Conservation (phyloP, 2,797 vertebrate species). For the Alosa sapidissima region DNA sequence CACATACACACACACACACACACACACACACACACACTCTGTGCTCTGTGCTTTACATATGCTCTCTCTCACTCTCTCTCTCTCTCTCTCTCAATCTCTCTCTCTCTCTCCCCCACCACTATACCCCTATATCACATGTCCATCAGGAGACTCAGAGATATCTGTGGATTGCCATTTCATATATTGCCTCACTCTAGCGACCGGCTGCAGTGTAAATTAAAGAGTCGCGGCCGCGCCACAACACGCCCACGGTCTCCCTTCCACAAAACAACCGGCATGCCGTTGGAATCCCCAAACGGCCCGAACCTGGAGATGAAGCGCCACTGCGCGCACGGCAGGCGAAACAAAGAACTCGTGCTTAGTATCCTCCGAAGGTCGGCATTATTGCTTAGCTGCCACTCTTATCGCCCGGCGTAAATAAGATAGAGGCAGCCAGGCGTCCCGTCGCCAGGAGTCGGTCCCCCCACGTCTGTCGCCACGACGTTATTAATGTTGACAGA, state of each 20-base stretch:
- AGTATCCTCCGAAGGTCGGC: neutral
- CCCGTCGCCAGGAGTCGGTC: neutral
- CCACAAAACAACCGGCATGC: neutral
- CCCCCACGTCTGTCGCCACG: neutral
- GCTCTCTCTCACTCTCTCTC: neutral
- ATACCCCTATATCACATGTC: neutral
- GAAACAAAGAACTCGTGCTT: neutral
- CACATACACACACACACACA: neutral
- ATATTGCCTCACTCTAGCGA: neutral
- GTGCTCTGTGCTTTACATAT: conserved; percentile 9
- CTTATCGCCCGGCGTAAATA: neutral
- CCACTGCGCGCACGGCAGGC: neutral
- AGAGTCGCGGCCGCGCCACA: neutral
- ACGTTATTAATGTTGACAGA: conserved; percentile 20
- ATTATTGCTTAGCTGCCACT: conserved; percentile 17
- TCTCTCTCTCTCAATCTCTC: neutral
- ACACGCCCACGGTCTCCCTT: neutral
- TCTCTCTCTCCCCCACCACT: neutral
- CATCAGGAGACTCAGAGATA: neutral
- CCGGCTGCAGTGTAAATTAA: neutral
- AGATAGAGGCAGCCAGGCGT: conserved; percentile 13
- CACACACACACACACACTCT: neutral
- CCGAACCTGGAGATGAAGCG: neutral
- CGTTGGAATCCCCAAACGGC: neutral
- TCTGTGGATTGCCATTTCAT: neutral